A percentile compares a stretch with the other conserved stretches of the same genome.
Evolutionary conservation across 2,797 vertebrate genomes (phyloP).

Genomic region (Characodon lateralis): DNA sequence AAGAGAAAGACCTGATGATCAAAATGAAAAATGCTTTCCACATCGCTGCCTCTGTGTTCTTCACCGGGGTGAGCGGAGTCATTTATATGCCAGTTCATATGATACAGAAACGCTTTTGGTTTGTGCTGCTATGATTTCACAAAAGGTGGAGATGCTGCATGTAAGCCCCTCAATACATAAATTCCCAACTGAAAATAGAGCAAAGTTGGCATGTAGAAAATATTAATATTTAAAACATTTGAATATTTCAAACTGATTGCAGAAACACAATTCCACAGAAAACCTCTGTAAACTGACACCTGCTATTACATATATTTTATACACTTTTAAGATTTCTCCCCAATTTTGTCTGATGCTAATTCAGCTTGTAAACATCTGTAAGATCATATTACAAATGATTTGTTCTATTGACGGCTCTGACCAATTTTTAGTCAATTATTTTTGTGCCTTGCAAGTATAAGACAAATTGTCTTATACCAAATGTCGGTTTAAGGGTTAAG

Average conservation of each 20-base stretch:
- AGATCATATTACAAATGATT: not conserved
- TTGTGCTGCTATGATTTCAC: not conserved
- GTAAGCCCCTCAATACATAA: not conserved
- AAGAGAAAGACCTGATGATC: conserved; percentile 15
- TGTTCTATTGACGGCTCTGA: not conserved
- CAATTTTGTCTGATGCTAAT: not conserved
- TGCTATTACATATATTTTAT: not conserved
- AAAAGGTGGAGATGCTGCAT: not conserved
- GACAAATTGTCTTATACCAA: not conserved
- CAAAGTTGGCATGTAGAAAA: not conserved
- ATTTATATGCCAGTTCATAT: conserved; percentile 10
- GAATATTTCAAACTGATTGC: not conserved
- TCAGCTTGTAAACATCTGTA: not conserved
- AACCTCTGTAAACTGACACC: not conserved
- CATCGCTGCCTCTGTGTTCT: conserved; percentile 26
- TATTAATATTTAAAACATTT: not conserved
- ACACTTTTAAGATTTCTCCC: not conserved
- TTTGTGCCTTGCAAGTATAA: not conserved
- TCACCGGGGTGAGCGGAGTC: not conserved
- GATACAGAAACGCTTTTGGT: not conserved
- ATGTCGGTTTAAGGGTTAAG: not conserved
- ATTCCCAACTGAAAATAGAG: not conserved
- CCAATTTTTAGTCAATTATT: not conserved
- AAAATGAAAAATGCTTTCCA: conserved; percentile 46
- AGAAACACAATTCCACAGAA: not conserved